Conservation (phyloP, 2,888 invertebrate species). For the Nudaria mundana region DNA sequence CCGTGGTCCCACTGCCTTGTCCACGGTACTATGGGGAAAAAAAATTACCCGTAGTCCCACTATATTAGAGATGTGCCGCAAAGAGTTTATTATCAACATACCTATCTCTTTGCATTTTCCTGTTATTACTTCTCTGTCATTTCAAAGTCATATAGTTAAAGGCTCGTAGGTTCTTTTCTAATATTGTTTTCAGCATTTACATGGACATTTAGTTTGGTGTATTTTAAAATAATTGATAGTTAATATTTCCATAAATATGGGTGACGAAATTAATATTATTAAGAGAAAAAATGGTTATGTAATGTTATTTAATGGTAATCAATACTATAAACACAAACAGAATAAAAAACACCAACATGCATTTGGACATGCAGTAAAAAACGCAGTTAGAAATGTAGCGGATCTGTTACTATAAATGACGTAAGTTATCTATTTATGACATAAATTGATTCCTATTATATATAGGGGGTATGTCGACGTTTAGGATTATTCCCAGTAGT, state of each 20-base stretch:
- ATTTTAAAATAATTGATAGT: background rate
- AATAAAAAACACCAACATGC: slow-evolving; percentile 1
- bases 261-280: slow-evolving; percentile 1
- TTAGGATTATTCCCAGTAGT: background rate
- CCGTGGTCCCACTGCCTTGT: no score
- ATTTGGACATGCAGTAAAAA: slow-evolving; percentile 2
- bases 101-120: background rate
- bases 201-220: slow-evolving; percentile 1
- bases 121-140: background rate
- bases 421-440: background rate
- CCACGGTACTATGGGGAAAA: background rate
- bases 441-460: background rate
- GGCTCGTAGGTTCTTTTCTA: background rate
- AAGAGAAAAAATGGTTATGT: slow-evolving; percentile 1
- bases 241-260: background rate
- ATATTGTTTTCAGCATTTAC: background rate
- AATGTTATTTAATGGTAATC: background rate
- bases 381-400: background rate
- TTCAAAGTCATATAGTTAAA: no score
- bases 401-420: slow-evolving; percentile 1
- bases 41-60: no score
- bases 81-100: background rate
- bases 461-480: background rate
- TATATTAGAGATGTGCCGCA: no score
- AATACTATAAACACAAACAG: slow-evolving; percentile 2